These are phyloP conservation scores for Papilio demoleus DNA, from an alignment of 2,888 invertebrate species.

Conservation along the genomic window DNA sequence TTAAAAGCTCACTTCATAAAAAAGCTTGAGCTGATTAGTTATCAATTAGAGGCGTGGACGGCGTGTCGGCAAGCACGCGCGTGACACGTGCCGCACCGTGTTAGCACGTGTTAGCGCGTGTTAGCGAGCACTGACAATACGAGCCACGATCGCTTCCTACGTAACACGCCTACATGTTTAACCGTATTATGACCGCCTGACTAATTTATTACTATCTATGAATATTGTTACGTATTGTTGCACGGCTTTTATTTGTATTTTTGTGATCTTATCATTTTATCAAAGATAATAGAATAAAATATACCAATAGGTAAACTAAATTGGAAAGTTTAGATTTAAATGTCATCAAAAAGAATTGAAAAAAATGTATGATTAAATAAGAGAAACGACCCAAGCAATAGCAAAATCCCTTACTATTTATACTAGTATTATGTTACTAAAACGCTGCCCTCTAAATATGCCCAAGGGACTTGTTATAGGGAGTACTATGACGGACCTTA, in stretches of 20 bases:
- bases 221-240: constrained; percentile 4
- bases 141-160: constrained; percentile 54
- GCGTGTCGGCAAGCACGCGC: constrained; percentile 30
- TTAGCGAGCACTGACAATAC: constrained; percentile 43
- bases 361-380: neutral
- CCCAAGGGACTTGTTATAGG: constrained; percentile 13
- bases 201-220: constrained; percentile 43
- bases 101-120: constrained; percentile 38
- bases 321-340: too few species aligned
- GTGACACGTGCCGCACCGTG: constrained; percentile 46
- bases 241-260: neutral
- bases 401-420: constrained; percentile 2
- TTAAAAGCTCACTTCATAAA: constrained; percentile 17
- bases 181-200: constrained; percentile 57
- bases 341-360: too few species aligned
- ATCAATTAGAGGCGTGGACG: constrained; percentile 51
- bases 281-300: neutral
- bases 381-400: neutral
- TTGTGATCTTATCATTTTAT: neutral
- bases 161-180: constrained; percentile 59
- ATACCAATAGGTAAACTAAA: neutral
- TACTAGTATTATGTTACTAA: neutral
- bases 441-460: neutral
- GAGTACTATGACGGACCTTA: neutral
- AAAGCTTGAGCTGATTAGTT: constrained; percentile 55